A percentile compares a stretch with the other conserved stretches of the same genome.
Evolutionary conservation across 2,797 vertebrate genomes (phyloP).

Genomic region (Rhinoraja longicauda): DNA sequence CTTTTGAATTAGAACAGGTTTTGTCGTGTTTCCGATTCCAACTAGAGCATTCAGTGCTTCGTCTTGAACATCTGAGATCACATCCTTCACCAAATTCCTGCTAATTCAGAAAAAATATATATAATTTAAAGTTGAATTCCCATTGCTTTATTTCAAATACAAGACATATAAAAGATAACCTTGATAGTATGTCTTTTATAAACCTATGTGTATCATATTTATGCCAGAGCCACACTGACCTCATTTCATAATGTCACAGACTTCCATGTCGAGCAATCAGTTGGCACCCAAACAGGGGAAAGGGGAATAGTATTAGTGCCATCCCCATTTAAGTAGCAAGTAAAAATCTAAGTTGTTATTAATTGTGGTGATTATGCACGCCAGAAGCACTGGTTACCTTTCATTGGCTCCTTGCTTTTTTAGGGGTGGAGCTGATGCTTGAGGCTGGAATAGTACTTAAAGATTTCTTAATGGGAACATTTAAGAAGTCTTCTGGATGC

Average conservation of each 20-base stretch:
- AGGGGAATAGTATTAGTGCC: not conserved
- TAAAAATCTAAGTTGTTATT: not conserved
- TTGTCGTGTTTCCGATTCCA: not conserved
- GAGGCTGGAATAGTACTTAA: not conserved
- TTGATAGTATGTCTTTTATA: not conserved
- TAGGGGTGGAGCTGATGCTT: not conserved
- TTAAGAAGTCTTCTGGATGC: not conserved
- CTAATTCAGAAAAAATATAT: not conserved
- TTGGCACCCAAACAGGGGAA: not conserved
- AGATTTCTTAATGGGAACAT: not conserved
- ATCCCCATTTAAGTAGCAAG: not conserved
- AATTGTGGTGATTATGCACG: not conserved
- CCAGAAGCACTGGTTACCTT: not conserved
- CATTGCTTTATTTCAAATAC: not conserved
- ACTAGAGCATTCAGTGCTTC: not conserved
- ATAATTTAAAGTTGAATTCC: not conserved
- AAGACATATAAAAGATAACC: not conserved
- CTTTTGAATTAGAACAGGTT: not conserved
- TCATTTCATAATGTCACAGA: not conserved
- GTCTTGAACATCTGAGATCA: not conserved
- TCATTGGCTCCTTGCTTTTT: not conserved
- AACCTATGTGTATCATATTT: not conserved
- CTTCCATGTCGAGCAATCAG: not conserved
- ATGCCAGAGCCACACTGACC: not conserved
- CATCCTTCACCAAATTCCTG: not conserved